phyloP scores from a whole-genome alignment of 2,113 vertebrate species.

The Myrmecophaga tridactyla region DNA sequence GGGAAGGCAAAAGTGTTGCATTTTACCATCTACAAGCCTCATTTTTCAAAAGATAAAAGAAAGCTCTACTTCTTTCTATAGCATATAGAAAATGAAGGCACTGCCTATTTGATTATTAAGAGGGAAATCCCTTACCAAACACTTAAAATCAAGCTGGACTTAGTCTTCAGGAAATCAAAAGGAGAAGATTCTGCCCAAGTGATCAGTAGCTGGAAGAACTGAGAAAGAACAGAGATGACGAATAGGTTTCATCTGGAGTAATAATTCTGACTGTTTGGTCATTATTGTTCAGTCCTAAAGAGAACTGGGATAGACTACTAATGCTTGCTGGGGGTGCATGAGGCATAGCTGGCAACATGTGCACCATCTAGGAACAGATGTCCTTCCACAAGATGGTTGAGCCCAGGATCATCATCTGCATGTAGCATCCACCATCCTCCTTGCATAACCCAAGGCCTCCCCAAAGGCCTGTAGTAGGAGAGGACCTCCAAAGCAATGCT shows the following conservation, averaged over 20 bases:
- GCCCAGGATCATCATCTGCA: constrained; percentile 81
- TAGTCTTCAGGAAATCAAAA: constrained; percentile 1
- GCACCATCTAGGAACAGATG: not conserved
- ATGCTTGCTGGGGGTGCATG: not conserved
- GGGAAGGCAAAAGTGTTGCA: not conserved
- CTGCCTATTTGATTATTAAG: not conserved
- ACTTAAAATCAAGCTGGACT: not conserved
- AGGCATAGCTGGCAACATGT: not conserved
- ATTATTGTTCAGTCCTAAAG: not conserved
- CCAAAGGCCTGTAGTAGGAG: constrained; percentile 95
- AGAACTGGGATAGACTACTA: accelerated
- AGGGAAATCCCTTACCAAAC: not conserved
- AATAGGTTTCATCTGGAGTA: not conserved
- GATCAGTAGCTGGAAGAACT: not conserved
- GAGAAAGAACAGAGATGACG: not conserved
- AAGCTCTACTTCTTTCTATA: not conserved
- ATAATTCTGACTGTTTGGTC: not conserved
- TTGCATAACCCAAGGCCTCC: constrained; percentile 90
- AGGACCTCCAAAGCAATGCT: constrained; percentile 94
- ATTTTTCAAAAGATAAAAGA: no score
- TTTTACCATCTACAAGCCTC: not conserved
- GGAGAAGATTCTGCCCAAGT: not conserved
- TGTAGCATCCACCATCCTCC: constrained; percentile 96
- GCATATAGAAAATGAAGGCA: not conserved
- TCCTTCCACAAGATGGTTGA: not conserved